phyloP scores from a whole-genome alignment of 1,140 invertebrate genomes.

The Eumaeus atala region DNA sequence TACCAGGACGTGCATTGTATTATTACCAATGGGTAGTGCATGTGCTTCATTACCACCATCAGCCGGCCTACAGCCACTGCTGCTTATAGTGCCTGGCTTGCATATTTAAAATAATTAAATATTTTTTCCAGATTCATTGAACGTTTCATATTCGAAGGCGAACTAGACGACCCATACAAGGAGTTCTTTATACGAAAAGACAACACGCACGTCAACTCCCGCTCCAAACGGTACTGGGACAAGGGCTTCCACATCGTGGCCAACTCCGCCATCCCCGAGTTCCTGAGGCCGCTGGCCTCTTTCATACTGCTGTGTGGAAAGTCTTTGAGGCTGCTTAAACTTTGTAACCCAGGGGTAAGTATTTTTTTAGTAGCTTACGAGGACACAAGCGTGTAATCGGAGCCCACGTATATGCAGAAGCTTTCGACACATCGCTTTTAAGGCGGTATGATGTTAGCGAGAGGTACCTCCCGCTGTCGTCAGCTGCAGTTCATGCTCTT shows the following conservation, averaged over 20 bases:
- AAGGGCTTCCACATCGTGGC: constrained; percentile 74
- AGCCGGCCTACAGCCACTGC: too few relatives aligned
- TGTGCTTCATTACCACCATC: too few relatives aligned
- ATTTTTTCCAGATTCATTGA: constrained; percentile 74
- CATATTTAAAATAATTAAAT: background rate
- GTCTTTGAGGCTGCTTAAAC: constrained; percentile 75
- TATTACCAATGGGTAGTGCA: too few relatives aligned
- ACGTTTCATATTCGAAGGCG: constrained; percentile 78
- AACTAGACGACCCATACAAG: constrained; percentile 74
- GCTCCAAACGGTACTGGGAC: constrained; percentile 77
- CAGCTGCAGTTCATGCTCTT: too few relatives aligned
- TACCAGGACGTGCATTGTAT: too few relatives aligned
- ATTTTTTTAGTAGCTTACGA: too few relatives aligned
- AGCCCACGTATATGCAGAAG: too few relatives aligned
- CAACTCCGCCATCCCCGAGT: constrained; percentile 74
- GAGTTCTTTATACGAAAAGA: constrained; percentile 78
- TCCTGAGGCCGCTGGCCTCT: constrained; percentile 70
- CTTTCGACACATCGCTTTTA: too few relatives aligned
- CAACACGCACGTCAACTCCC: constrained; percentile 69
- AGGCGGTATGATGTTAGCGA: too few relatives aligned
- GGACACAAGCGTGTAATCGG: too few relatives aligned
- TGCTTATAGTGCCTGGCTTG: too few relatives aligned
- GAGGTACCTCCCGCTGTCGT: too few relatives aligned
- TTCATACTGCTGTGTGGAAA: constrained; percentile 78
- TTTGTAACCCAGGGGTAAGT: constrained; percentile 76